Evolutionary conservation across 2,113 vertebrate genomes (phyloP), one percentile per base, ranked within the genome.

Genomic region (Anhinga anhinga): DNA sequence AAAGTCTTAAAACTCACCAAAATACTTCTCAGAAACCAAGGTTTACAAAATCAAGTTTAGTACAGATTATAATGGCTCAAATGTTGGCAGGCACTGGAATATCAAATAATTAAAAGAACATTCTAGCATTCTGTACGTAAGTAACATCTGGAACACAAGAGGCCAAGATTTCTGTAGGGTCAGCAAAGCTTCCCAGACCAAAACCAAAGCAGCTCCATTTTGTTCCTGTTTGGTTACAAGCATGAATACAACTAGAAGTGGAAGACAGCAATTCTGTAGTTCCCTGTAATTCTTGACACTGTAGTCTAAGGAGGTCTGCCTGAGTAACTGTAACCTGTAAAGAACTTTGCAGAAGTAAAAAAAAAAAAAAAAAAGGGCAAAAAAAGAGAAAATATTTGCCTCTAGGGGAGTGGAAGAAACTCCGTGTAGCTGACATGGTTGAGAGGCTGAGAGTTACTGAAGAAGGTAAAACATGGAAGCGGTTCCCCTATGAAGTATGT

Each of bases 11-110:
- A 95, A 82, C 19, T 94, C 77, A 85, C 7, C 42, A 91, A 96
- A 97, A 93, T n/a, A 59, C 36, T 94, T 96, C 65, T 77, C 45
- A 95, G 86, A 88, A 85, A 63, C 32, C 2, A 50, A 86, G 25
- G 40, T 88, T 96, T 94, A 94, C 38, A 89, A 96, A 96, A 94
- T 50, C 50, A 88, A 95, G 52, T 88, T 93, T 61, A 59, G 59
- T 71, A 67, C 6, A 7, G 73, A 86, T 45, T 69, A 29, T 49
- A 63, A 92, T n/a, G 77, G 65, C 82, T 97, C 88, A 58, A 62
- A 78, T 44, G 26, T 45, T 86, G 56, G 59, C 81, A 94, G 52
- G 45, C 50, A 88, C 36, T 49, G 63, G 36, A 47, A 90, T 73
- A 94, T 32, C 67, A 93, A 94, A 92, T 40, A 78, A 82, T 94